Evolutionary conservation across 2,888 invertebrate genomes (phyloP).

Genomic region (Dasypolia templi): DNA sequence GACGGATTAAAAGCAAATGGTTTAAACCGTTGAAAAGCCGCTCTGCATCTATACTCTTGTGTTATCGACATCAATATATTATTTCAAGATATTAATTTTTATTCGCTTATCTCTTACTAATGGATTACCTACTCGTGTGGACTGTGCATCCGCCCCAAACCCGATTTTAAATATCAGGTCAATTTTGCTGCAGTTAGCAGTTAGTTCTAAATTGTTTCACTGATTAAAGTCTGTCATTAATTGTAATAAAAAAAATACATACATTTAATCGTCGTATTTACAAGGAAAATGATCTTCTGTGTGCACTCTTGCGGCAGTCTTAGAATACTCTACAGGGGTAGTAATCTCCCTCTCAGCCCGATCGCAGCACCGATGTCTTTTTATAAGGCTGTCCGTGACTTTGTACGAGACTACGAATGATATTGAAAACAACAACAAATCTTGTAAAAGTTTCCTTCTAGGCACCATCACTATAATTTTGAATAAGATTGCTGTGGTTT

Average conservation of each 20-base stretch:
- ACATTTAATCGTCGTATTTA: conserved; percentile 17
- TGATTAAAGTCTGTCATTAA: not conserved
- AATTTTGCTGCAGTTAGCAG: not conserved
- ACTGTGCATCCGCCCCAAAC: not conserved
- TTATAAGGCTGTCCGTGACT: conserved; percentile 70
- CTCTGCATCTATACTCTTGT: no score
- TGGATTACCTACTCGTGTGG: not conserved
- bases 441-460: not conserved
- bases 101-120: not conserved
- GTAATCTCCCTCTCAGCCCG: not conserved
- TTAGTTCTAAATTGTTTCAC: not conserved
- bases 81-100: not conserved
- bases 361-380: conserved; percentile 58
- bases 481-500: conserved; percentile 3
- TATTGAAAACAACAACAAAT: conserved; percentile 27
- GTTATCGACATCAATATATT: not conserved
- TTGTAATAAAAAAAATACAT: not conserved
- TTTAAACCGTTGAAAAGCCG: no score
- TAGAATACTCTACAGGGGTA: not conserved
- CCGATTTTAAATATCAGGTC: not conserved
- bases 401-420: conserved; percentile 40
- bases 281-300: not conserved
- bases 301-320: not conserved
- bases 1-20: no score
- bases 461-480: conserved; percentile 33